Conservation (phyloP, 2,888 invertebrate genomes). For the Spicauda simplicius region DNA sequence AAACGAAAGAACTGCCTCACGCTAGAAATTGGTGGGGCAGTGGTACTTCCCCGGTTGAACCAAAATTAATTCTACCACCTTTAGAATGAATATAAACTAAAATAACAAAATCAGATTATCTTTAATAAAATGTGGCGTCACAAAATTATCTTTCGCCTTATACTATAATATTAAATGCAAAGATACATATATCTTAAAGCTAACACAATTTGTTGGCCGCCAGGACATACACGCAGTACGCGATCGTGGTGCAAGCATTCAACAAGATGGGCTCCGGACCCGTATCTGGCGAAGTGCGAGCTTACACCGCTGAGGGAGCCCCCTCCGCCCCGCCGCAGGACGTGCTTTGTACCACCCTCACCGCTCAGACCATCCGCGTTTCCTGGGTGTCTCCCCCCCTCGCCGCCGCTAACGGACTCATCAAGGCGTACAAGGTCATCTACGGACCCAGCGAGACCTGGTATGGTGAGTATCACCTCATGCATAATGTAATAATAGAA, state of each 20-base stretch:
- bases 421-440: conserved; percentile 97
- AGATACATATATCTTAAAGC: no score
- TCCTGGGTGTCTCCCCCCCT: conserved; percentile 97
- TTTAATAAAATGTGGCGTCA: no score
- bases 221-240: conserved; percentile 97
- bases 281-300: conserved; percentile 93
- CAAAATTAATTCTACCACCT: no score
- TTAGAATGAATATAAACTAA: no score
- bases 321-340: conserved; percentile 97
- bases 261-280: conserved; percentile 98
- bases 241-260: conserved; percentile 97
- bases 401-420: conserved; percentile 96
- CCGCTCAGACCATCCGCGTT: conserved; percentile 96
- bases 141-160: no score
- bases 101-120: no score
- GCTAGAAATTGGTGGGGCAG: no score
- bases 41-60: no score
- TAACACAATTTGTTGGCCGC: no score
- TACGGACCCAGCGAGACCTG: conserved; percentile 96
- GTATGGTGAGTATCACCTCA: conserved; percentile 89
- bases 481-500: no score
- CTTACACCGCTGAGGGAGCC: conserved; percentile 97
- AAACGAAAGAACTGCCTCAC: no score
- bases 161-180: no score
- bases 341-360: conserved; percentile 95